These are phyloP conservation scores for Bolinopsis microptera DNA, from an alignment of 37 sponge, comb jelly and placozoan species.

Conservation along the genomic window DNA sequence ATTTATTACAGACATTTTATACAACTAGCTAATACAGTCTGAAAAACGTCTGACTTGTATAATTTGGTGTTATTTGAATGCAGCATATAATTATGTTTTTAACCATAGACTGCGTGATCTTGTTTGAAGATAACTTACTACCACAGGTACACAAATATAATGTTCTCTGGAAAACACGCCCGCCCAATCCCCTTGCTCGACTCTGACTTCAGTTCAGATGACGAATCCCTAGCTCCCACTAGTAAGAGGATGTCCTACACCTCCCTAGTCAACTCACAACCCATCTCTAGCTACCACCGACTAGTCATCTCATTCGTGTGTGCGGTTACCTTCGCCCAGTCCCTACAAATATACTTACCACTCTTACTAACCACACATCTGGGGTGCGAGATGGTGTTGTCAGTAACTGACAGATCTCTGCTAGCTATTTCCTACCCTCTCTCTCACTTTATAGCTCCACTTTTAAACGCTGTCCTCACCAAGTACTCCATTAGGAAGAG, in stretches of 20 bases:
- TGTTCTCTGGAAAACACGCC: neutral
- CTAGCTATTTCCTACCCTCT: constrained; percentile 51
- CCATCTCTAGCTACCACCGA: neutral
- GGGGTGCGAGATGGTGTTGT: neutral
- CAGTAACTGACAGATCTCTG: constrained; percentile 1
- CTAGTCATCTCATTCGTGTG: constrained; percentile 9
- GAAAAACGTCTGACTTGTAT: no score
- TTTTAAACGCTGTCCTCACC: neutral
- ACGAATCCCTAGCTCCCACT: constrained; percentile 2
- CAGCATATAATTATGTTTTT: no score
- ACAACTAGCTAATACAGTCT: no score
- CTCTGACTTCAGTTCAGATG: constrained; percentile 50
- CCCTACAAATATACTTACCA: constrained; percentile 2
- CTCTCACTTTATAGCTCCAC: constrained; percentile 9
- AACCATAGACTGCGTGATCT: no score
- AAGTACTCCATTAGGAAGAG: neutral
- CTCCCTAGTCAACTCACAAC: neutral
- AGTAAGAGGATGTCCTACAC: neutral
- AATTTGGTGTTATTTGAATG: no score
- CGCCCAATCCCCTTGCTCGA: constrained; percentile 7
- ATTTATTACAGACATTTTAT: no score
- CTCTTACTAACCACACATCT: neutral
- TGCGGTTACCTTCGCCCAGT: constrained; percentile 7
- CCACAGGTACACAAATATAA: no score
- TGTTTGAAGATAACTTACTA: no score